A percentile compares a stretch with the other conserved stretches of the same genome.
Evolutionary conservation across 2,797 vertebrate genomes (phyloP).

Genomic region (Oryzias dopingdopingensis): DNA sequence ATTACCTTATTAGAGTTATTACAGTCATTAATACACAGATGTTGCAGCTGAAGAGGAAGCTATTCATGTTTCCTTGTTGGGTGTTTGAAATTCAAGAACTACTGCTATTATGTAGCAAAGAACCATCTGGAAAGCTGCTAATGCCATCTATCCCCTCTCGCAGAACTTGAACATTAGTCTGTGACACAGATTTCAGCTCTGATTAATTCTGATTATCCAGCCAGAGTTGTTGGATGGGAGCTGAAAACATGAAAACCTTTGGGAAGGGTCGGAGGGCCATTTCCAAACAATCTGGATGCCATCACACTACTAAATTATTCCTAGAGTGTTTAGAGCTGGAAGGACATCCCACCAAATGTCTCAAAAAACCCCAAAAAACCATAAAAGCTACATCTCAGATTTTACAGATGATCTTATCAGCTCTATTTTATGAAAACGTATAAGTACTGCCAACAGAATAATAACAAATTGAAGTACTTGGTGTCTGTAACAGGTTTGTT

Average conservation of each 20-base stretch:
- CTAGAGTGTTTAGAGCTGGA: too few species aligned
- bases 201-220: background rate
- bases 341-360: too few species aligned
- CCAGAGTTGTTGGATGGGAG: background rate
- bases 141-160: background rate
- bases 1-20: background rate
- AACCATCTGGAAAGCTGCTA: conserved; percentile 2
- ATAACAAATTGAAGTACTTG: too few species aligned
- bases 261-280: too few species aligned
- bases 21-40: background rate
- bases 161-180: background rate
- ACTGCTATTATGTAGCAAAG: background rate
- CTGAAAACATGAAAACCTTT: background rate
- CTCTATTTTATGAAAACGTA: too few species aligned
- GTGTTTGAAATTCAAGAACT: conserved; percentile 1
- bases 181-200: background rate
- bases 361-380: too few species aligned
- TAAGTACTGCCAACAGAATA: too few species aligned
- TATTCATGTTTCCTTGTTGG: background rate
- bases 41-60: background rate
- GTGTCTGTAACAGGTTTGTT: too few species aligned
- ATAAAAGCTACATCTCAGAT: too few species aligned
- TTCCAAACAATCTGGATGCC: too few species aligned
- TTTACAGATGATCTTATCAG: too few species aligned
- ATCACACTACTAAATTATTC: too few species aligned